A percentile compares a stretch with the other conserved stretches of the same genome.
These are phyloP conservation scores for Aproaerema taeniolella DNA, from an alignment of 2,888 invertebrate genomes.

Conservation along the genomic window DNA sequence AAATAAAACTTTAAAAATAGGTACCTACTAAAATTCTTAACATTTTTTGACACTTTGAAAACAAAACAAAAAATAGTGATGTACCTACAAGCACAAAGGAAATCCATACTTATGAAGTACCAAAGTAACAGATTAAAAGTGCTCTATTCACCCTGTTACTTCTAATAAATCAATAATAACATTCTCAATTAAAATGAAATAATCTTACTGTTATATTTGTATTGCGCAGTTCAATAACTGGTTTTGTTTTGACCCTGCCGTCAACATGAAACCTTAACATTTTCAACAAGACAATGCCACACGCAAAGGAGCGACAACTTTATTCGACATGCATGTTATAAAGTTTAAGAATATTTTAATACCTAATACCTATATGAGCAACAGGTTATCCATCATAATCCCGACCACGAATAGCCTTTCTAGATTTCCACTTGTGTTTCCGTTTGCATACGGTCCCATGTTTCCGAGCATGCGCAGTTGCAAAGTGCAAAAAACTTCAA, in stretches of 20 bases:
- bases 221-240: constrained; percentile 38
- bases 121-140: background rate
- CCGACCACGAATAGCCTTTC: constrained; percentile 64
- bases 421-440: constrained; percentile 57
- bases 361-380: constrained; percentile 63
- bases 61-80: constrained; percentile 30
- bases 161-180: no score
- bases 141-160: no score
- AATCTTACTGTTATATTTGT: no score
- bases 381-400: constrained; percentile 70
- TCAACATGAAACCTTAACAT: background rate
- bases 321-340: constrained; percentile 35
- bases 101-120: constrained; percentile 3
- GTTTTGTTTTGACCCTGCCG: constrained; percentile 10
- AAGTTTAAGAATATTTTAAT: constrained; percentile 57
- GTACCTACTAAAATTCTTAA: no score
- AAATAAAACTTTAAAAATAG: no score
- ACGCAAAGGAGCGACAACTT: no score
- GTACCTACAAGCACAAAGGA: constrained; percentile 16
- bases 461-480: constrained; percentile 58
- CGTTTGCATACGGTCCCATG: constrained; percentile 54
- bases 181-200: no score
- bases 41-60: constrained; percentile 25
- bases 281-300: background rate
- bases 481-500: constrained; percentile 29